Evolutionary conservation across 1,140 invertebrate species (phyloP).

Genomic region (Propsilocerus akamusi): DNA sequence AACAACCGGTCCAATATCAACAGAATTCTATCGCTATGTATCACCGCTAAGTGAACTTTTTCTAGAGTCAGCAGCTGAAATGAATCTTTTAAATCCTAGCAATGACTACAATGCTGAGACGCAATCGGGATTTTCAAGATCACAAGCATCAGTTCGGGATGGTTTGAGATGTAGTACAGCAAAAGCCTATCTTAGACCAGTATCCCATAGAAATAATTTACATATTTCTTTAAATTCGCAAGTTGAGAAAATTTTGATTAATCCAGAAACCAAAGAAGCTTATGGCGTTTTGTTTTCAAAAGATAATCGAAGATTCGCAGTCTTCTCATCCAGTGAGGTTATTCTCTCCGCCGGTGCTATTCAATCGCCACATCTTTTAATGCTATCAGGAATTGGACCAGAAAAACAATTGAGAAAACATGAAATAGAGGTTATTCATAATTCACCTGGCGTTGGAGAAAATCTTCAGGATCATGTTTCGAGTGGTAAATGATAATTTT

Average conservation of each 20-base stretch:
- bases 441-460: conserved; percentile 50
- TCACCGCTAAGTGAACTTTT: conserved; percentile 42
- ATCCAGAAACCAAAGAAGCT: conserved; percentile 30
- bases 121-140: conserved; percentile 50
- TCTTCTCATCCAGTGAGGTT: conserved; percentile 41
- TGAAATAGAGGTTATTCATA: conserved; percentile 29
- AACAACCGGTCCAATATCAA: conserved; percentile 39
- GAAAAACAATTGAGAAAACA: conserved; percentile 26
- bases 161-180: conserved; percentile 67
- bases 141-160: conserved; percentile 59
- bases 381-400: conserved; percentile 63
- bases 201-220: conserved; percentile 47
- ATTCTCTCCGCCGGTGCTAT: conserved; percentile 52
- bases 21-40: conserved; percentile 42
- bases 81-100: conserved; percentile 39
- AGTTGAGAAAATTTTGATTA: conserved; percentile 42
- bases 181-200: conserved; percentile 59
- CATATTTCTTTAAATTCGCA: conserved; percentile 44
- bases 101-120: conserved; percentile 55
- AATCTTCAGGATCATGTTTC: conserved; percentile 67
- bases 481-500: too few relatives aligned
- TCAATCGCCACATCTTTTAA: conserved; percentile 57
- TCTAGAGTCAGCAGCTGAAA: conserved; percentile 42
- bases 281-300: conserved; percentile 42
- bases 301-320: conserved; percentile 23